Evolutionary conservation across 2,888 invertebrate species (phyloP).

Genomic region (Ormyrus rosae): DNA sequence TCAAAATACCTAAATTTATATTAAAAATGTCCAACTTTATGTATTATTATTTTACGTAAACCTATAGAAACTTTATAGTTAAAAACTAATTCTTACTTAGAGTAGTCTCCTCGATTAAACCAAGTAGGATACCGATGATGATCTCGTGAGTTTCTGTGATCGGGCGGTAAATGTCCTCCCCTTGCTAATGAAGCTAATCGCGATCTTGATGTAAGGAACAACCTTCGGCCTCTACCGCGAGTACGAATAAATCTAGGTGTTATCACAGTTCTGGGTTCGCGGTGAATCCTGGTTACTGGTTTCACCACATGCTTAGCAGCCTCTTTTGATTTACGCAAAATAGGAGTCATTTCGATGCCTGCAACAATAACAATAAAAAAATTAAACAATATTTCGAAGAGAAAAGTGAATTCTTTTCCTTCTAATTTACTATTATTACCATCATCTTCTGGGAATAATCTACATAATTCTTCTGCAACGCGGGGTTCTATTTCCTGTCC

Average conservation of each 20-base stretch:
- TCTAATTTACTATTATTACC: conserved; percentile 71
- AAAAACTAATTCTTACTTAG: conserved; percentile 66
- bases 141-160: conserved; percentile 70
- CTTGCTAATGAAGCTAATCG: conserved; percentile 77
- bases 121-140: conserved; percentile 70
- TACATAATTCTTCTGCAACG: conserved; percentile 95
- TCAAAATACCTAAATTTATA: neutral
- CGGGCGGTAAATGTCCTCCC: conserved; percentile 68
- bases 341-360: conserved; percentile 90
- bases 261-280: conserved; percentile 65
- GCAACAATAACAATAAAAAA: conserved; percentile 10
- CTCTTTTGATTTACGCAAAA: conserved; percentile 90
- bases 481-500: conserved; percentile 98
- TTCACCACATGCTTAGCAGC: conserved; percentile 82
- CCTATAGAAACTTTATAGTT: neutral
- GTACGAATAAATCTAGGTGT: conserved; percentile 71
- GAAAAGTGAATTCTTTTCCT: no score
- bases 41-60: no score
- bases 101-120: conserved; percentile 72
- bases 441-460: conserved; percentile 95
- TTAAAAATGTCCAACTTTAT: neutral
- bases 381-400: no score
- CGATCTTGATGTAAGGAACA: conserved; percentile 82
- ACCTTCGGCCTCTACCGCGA: conserved; percentile 77
- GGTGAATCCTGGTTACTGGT: conserved; percentile 75